Evolutionary conservation across 2,888 invertebrate species (phyloP).

Genomic region (Philereme vetulata): DNA sequence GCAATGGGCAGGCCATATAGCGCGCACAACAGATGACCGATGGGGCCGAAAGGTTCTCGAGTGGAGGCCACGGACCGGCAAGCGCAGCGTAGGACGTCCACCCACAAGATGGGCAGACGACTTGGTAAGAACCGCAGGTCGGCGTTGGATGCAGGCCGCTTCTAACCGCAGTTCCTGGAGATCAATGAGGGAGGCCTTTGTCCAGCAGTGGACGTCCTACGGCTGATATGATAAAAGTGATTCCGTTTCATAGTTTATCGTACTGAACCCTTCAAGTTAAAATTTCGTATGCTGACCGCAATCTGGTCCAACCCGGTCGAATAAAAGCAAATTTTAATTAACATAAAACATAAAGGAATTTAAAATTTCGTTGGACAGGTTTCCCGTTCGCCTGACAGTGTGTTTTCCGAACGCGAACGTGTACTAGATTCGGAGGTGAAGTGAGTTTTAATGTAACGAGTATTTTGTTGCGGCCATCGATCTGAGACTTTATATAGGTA

Average conservation of each 20-base stretch:
- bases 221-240: too few relatives aligned
- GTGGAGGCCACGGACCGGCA: too few relatives aligned
- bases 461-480: neutral
- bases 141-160: too few relatives aligned
- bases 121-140: too few relatives aligned
- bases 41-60: too few relatives aligned
- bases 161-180: too few relatives aligned
- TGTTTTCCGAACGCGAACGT: constrained; percentile 29
- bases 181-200: too few relatives aligned
- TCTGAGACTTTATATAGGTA: neutral
- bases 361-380: constrained; percentile 37
- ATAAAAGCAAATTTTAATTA: constrained; percentile 65
- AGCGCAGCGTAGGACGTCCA: too few relatives aligned
- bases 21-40: too few relatives aligned
- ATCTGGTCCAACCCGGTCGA: constrained; percentile 51
- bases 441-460: constrained; percentile 2
- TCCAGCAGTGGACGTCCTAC: too few relatives aligned
- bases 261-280: constrained; percentile 44
- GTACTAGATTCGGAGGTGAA: constrained; percentile 7
- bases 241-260: neutral
- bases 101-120: too few relatives aligned
- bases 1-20: too few relatives aligned
- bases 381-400: constrained; percentile 18
- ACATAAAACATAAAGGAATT: constrained; percentile 56
- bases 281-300: constrained; percentile 57